Evolutionary conservation across 2,797 vertebrate species (phyloP).

Genomic region (Antrozous pallidus): DNA sequence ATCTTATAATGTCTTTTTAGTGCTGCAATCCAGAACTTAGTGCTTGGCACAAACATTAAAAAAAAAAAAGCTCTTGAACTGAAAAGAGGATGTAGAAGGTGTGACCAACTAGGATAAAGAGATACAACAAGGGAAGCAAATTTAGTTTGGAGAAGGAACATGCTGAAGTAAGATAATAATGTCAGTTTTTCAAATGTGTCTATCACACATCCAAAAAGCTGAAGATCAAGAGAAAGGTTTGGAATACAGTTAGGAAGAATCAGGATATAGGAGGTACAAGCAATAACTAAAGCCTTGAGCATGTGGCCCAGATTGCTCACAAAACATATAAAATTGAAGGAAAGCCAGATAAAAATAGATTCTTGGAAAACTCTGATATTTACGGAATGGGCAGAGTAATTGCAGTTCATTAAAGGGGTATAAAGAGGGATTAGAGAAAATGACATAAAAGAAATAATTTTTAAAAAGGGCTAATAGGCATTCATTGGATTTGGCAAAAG

Average conservation of each 20-base stretch:
- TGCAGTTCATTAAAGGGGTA: background rate
- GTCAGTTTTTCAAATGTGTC: background rate
- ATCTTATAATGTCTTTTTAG: background rate
- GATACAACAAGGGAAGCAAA: background rate
- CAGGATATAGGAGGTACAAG: background rate
- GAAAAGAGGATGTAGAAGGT: background rate
- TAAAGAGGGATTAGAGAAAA: constrained; percentile 26
- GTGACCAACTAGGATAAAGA: background rate
- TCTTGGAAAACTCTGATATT: background rate
- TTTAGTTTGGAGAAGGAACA: background rate
- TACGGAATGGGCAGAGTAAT: background rate
- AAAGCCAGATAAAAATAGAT: background rate
- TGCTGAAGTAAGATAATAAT: background rate
- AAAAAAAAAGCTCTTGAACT: background rate
- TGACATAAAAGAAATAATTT: constrained; percentile 2
- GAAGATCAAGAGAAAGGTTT: background rate
- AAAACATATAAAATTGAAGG: background rate
- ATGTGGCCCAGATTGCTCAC: background rate
- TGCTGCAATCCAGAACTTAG: background rate
- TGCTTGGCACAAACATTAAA: background rate
- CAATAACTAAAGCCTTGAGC: background rate
- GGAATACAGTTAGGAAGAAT: background rate
- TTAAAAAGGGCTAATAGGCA: background rate
- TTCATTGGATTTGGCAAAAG: background rate
- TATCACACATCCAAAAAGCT: background rate